Evolutionary conservation across 2,888 invertebrate species (phyloP), one percentile per base, ranked within the genome.

Genomic region (Caenorhabditis sinica): DNA sequence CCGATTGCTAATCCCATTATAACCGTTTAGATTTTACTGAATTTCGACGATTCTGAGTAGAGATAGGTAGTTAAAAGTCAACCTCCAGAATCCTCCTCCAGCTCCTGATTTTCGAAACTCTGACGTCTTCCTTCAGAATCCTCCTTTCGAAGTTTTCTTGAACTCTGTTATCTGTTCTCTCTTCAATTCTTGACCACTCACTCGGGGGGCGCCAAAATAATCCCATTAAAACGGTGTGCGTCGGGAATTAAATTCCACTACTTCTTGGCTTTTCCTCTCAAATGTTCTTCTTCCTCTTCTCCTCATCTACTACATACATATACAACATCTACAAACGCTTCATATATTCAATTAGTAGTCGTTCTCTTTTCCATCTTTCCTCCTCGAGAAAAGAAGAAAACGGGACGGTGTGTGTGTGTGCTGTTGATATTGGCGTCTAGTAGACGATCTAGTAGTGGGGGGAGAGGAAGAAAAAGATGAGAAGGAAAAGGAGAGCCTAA

Each of bases 261-360:
- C n/a, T n/a, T n/a, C n/a, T n/a, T n/a, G n/a, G n/a, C n/a, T n/a
- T n/a, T n/a, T n/a, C n/a, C n/a, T n/a, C n/a, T n/a, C n/a, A n/a
- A n/a, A n/a, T n/a, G n/a, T n/a, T 13, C 17, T 60, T 60, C 58
- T 66, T 68, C 56, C 58, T 68, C 40, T 23, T 9, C 30, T 30
- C 30, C 65, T 68, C n/a, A n/a, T n/a, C n/a, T n/a, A n/a, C n/a
- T n/a, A n/a, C n/a, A n/a, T n/a, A n/a, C n/a, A n/a, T n/a, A n/a
- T n/a, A n/a, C n/a, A n/a, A n/a, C n/a, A n/a, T n/a, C 56, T 49
- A 30, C 72, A 11, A 40, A 43, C 13, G n/a, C 58, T 28, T 30
- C 68, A 58, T 43, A 72, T 72, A 72, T 71, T 80, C 71, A 72
- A 72, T 80, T 80, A 80, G 71, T 72, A 28, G 25, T 45, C 45